Conservation (phyloP, 2,113 vertebrate genomes). For the Colistium nudipinnis region DNA sequence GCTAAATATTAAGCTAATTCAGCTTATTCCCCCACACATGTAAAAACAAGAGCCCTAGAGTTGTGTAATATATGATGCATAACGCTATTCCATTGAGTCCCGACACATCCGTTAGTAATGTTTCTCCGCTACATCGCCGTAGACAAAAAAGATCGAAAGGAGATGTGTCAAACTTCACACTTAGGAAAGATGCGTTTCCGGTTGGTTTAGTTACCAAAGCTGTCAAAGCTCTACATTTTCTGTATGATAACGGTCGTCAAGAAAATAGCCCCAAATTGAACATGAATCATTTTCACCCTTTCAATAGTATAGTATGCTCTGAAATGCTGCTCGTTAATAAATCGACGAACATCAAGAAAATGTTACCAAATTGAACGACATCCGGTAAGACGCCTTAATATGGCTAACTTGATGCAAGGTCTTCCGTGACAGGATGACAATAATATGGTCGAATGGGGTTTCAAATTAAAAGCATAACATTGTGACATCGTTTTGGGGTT, state of each 20-base stretch:
- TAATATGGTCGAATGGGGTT: neutral
- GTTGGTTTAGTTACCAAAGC: conserved; percentile 4
- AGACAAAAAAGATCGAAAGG: neutral
- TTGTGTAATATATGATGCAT: neutral
- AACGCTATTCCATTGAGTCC: neutral
- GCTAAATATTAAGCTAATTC: too few relatives aligned
- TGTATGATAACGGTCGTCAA: too few relatives aligned
- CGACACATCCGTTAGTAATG: neutral
- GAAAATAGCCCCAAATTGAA: neutral
- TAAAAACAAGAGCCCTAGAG: neutral
- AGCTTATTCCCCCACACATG: too few relatives aligned
- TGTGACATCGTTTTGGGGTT: neutral
- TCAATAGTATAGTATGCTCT: neutral
- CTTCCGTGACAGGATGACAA: neutral
- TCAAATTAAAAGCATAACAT: conserved; percentile 13
- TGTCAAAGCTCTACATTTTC: neutral
- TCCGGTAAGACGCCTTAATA: neutral
- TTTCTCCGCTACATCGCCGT: neutral
- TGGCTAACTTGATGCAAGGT: neutral
- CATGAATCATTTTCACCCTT: neutral
- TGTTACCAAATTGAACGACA: neutral
- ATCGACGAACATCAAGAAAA: neutral
- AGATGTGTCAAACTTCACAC: neutral
- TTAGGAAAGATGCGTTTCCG: conserved; percentile 16
- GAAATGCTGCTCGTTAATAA: too few relatives aligned